Base-by-base conservation (phyloP, 2,113 vertebrate genomes). In the Corythornis cristatus region DNA sequence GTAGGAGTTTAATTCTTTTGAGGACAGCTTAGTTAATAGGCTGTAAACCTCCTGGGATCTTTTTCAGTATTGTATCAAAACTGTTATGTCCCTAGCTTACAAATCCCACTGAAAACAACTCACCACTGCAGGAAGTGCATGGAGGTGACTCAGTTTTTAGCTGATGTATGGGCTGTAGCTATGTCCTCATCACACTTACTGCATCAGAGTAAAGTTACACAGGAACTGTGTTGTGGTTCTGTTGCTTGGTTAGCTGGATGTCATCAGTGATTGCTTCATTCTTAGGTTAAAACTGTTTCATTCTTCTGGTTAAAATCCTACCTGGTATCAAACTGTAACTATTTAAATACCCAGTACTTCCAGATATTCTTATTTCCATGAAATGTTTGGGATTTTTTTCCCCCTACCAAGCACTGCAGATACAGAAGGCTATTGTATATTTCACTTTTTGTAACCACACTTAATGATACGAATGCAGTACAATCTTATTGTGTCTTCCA, bases 401-500 rank as follows among this genome's bases (percentile, higher is more conserved):
- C 17, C 42, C 2, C 1, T 23, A 8, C 33, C 28, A 73, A 94
- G 74, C 78, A 83, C 87, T 74, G 46, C 85, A 89, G 78, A 60
- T 93, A 73, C n/a, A 70, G 78, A 51, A 94, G n/a, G 29, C 19
- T 16, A 57, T 50, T 23, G 22, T 13, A 13, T 13, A 28, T 82
- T 91, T 78, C 80, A 31, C 84, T 81, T 83, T 42, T 80, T 71
- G 45, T 77, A 89, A 78, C 35, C 48, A 7, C 6, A 74, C 68
- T 56, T 95, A 91, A 90, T 62, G 80, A 87, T 90, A 94, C 1
- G 43, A 90, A 33, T 37, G 8, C 87, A 94, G 92, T 81, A 83
- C 79, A 90, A 72, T 92, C 78, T 89, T 93, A 88, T 81, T 87
- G 67, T 88, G 86, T 94, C 93, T 95, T 45, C 56, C 61, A 78